These are phyloP conservation scores for Varecia variegata DNA, from an alignment of 2,797 vertebrate genomes.

Conservation along the genomic window DNA sequence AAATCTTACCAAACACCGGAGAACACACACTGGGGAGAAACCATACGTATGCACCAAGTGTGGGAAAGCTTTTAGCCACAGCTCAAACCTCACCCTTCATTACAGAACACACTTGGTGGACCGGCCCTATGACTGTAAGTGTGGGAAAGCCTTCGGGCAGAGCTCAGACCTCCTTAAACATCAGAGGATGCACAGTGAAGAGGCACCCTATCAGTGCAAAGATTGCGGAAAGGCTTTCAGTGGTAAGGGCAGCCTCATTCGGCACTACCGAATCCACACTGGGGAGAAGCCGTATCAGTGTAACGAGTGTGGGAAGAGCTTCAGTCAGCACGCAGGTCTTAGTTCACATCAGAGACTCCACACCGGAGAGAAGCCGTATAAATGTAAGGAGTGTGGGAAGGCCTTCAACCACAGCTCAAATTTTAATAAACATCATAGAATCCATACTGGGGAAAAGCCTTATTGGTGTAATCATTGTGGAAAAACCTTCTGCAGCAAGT, in stretches of 20 bases:
- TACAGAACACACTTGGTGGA: slow-evolving; percentile 79
- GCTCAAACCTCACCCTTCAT: slow-evolving; percentile 77
- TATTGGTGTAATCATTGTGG: slow-evolving; percentile 75
- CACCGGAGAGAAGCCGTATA: slow-evolving; percentile 77
- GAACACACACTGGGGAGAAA: slow-evolving; percentile 64
- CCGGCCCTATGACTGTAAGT: slow-evolving; percentile 77
- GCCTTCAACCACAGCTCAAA: slow-evolving; percentile 81
- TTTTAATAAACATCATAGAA: slow-evolving; percentile 81
- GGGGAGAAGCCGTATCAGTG: slow-evolving; percentile 79
- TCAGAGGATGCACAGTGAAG: slow-evolving; percentile 78
- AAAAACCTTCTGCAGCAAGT: slow-evolving; percentile 78
- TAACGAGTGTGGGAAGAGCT: slow-evolving; percentile 72
- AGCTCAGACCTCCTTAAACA: slow-evolving; percentile 80
- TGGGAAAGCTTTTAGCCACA: slow-evolving; percentile 75
- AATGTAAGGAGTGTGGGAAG: slow-evolving; percentile 79
- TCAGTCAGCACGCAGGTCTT: slow-evolving; percentile 78
- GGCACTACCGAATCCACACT: slow-evolving; percentile 80
- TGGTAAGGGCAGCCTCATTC: slow-evolving; percentile 78
- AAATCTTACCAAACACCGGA: slow-evolving; percentile 75
- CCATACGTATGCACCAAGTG: slow-evolving; percentile 71
- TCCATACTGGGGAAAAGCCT: slow-evolving; percentile 80
- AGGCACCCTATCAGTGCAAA: slow-evolving; percentile 80
- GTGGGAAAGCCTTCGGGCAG: slow-evolving; percentile 79
- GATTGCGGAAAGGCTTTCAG: slow-evolving; percentile 82
- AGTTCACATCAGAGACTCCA: slow-evolving; percentile 80